Percentiles rank a stretch among this genome's conserved stretches.
Evolutionary conservation across 2,888 invertebrate species (phyloP).

Genomic region (Scelioninae gen. 2): DNA sequence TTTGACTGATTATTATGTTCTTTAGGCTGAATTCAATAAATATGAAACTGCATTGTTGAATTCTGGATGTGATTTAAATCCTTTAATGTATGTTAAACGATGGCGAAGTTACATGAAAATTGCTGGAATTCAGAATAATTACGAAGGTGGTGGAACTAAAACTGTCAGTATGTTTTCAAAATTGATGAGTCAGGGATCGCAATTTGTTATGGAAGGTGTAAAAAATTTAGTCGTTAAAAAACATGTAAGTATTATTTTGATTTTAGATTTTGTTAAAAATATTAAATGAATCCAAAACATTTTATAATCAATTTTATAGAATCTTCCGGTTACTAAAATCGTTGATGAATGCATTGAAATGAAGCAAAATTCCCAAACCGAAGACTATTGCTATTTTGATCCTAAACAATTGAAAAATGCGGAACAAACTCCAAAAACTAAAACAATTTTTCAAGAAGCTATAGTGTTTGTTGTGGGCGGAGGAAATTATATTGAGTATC

Average conservation of each 20-base stretch:
- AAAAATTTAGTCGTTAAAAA: constrained; percentile 99
- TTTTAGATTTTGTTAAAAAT: too few species aligned
- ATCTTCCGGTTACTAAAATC: constrained; percentile 94
- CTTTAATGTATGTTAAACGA: constrained; percentile 92
- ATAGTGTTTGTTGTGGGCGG: constrained; percentile 94
- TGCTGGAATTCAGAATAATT: constrained; percentile 84
- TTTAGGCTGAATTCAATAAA: constrained; percentile 88
- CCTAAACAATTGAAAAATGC: constrained; percentile 92
- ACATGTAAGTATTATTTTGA: constrained; percentile 82
- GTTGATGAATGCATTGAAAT: constrained; percentile 93
- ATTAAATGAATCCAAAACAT: too few species aligned
- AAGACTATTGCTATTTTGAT: constrained; percentile 95
- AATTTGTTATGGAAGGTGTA: constrained; percentile 99
- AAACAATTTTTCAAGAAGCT: constrained; percentile 87
- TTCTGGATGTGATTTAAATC: constrained; percentile 90
- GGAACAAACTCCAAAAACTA: constrained; percentile 80
- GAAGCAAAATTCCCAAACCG: constrained; percentile 85
- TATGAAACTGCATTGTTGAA: constrained; percentile 86
- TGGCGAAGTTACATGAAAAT: constrained; percentile 93
- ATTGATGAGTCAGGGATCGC: constrained; percentile 96
- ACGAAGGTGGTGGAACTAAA: constrained; percentile 95
- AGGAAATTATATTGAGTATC: constrained; percentile 99
- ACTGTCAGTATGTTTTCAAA: constrained; percentile 99
- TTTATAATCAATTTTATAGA: constrained; percentile 77
- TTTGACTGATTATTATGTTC: too few species aligned